Evolutionary conservation across 2,113 vertebrate genomes (phyloP).

Genomic region (Odocoileus hemionus): DNA sequence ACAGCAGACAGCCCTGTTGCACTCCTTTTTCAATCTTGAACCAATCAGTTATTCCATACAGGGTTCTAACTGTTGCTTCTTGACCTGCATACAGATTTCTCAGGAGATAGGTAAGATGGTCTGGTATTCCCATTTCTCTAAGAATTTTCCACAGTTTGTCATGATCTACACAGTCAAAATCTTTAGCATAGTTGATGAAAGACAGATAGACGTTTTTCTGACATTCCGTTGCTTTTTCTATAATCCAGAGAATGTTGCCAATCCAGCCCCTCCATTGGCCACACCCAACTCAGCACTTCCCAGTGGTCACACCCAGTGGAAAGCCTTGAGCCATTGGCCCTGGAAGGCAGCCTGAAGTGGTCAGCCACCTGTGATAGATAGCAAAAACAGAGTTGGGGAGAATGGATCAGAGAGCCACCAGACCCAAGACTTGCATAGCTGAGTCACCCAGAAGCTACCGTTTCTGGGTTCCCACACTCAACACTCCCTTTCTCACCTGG

Average conservation of each 20-base stretch:
- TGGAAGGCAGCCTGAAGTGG: not conserved
- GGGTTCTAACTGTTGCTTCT: not conserved
- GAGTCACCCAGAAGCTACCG: not conserved
- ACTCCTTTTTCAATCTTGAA: not conserved
- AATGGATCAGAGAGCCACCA: not conserved
- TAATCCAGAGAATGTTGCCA: not conserved
- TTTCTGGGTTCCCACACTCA: not conserved
- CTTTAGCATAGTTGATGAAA: not conserved
- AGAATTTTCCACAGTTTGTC: not conserved
- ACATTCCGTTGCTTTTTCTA: not conserved
- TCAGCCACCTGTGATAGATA: not conserved
- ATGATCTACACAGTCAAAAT: not conserved
- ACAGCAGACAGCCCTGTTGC: not conserved
- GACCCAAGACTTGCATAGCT: not conserved
- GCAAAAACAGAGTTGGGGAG: not conserved
- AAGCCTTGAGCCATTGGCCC: not conserved
- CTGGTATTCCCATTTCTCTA: not conserved
- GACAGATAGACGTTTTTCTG: not conserved
- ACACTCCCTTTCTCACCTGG: not conserved
- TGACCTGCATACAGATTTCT: not conserved
- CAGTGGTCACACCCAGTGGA: not conserved
- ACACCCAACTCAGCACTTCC: not conserved
- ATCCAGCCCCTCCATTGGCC: not conserved
- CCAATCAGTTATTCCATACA: not conserved
- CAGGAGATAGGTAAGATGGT: not conserved